Evolutionary conservation across 2,113 vertebrate genomes (phyloP).

Genomic region (Nesoenas mayeri): DNA sequence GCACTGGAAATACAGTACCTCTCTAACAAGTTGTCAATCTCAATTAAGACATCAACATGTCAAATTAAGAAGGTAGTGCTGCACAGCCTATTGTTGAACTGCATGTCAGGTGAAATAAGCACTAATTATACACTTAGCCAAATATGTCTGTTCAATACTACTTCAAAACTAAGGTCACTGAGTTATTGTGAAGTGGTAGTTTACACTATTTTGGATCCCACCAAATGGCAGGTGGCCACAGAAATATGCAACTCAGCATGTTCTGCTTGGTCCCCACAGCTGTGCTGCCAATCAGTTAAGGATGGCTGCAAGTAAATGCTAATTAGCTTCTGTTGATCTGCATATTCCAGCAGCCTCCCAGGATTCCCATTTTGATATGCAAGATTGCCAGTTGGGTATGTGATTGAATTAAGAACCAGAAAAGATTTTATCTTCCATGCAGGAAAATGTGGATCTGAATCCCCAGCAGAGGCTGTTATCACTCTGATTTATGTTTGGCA

Average conservation of each 20-base stretch:
- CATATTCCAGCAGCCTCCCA: slow-evolving; percentile 82
- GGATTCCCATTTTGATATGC: slow-evolving; percentile 82
- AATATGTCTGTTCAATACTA: slow-evolving; percentile 72
- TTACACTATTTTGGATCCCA: slow-evolving; percentile 79
- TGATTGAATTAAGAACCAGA: slow-evolving; percentile 79
- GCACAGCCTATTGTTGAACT: slow-evolving; percentile 74
- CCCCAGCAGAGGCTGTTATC: slow-evolving; percentile 61
- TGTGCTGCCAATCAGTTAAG: slow-evolving; percentile 84
- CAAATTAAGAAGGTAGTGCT: slow-evolving; percentile 75
- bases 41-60: slow-evolving; percentile 80
- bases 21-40: slow-evolving; percentile 77
- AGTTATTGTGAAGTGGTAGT: slow-evolving; percentile 75
- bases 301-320: slow-evolving; percentile 85
- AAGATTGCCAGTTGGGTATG: slow-evolving; percentile 81
- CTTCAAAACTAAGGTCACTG: slow-evolving; percentile 76
- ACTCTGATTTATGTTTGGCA: slow-evolving; percentile 63
- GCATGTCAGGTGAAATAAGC: slow-evolving; percentile 80
- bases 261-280: slow-evolving; percentile 84
- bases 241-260: slow-evolving; percentile 83
- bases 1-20: slow-evolving; percentile 50
- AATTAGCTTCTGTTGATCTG: slow-evolving; percentile 88
- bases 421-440: slow-evolving; percentile 70
- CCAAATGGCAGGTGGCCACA: slow-evolving; percentile 85
- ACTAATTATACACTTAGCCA: slow-evolving; percentile 79
- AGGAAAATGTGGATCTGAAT: slow-evolving; percentile 63